Base-by-base conservation (phyloP, 2,113 vertebrate genomes). In the Oplegnathus fasciatus region DNA sequence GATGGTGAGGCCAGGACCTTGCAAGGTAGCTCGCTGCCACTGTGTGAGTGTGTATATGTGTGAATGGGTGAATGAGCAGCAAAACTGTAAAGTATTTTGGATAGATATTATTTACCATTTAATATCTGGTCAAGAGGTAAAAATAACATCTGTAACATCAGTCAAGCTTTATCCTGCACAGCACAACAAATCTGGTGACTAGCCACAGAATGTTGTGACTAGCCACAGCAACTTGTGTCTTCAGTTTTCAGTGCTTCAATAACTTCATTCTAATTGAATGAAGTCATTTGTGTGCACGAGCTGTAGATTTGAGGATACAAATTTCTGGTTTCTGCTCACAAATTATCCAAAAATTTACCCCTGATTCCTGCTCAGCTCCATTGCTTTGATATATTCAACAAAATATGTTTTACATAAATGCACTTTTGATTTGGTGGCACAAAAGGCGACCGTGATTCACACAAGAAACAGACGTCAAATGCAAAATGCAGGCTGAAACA, bases 401-500 rank as follows among this genome's bases (percentile, higher is more conserved):
- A 20, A 40, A 52, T 30, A 32, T 22, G 10, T 28, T 58, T 44
- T 52, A 20, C 71, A 54, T 60, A 20, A 24, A 28, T 62, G 28
- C 52, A 44, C 20, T 28, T 30, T 34, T 72, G 42, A 44, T 78
- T 64, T 24, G 4, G 15, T 60, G 58, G 37, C 37, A 48, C 4
- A 30, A 46, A 57, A 48, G 57, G 22, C 6, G 17, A 22, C n/a
- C 14, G 48, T 8, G 26, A 30, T 32, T 79, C 24, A 48, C 24
- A 64, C 68, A 14, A 22, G 30, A 61, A 64, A 30, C 22, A 46
- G 57, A 70, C 52, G 48, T 62, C 28, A 65, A 18, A 78, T 55
- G n/a, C 52, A 61, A 48, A 74, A 26, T 44, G 32, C 71, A 66
- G 57, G 20, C 37, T 69, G 37, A 40, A 58, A n/a, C 61, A 65